Base-by-base conservation (phyloP, 2,113 vertebrate genomes). In the Pygathrix nemaeus region DNA sequence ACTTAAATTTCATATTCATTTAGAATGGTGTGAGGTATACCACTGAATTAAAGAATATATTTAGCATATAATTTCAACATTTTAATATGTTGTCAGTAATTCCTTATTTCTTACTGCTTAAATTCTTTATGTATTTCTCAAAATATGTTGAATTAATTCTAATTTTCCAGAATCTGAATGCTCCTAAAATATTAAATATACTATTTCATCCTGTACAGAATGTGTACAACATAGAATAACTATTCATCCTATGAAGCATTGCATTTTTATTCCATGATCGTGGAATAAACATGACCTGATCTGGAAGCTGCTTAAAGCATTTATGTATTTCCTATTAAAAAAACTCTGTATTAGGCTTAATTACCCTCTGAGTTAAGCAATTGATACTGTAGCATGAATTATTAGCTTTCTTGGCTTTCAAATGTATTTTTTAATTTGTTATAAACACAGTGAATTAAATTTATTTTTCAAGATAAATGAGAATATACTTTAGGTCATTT, bases 281-380 rank as follows among this genome's bases (percentile, higher is more conserved):
- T 55, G 9, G 6, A 81, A 80, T 82, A 86, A 91, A 87, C 12
- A 66, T 64, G 3, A n/a, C 35, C 25, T 2, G 59, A 57, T 68
- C 13, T 97, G 20, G 27, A 92, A 87, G 30, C 12, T 86, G 38
- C 32, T 86, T 94, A 50, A 83, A 95, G 85, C 21, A 27, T 43
- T 57, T 61, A 9, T 40, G 6, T 3, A 73, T 61, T 91, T 16
- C 4, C 1, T 57, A 13, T 17, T 92, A 21, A n/a, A 95, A 90
- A 94, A 94, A 93, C 27, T 13, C n/a, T 92, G 25, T 97, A 70
- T 14, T 55, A 92, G 81, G 21, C 8, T 91, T 96, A 89, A 96
- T 93, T 80, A 96, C 30, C 9, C 6, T 64, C 45, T 73, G 17
- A 90, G 25, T 68, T 96, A 52, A 92, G 30, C 95, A 96, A 86